phyloP scores from a whole-genome alignment of 2,113 vertebrate species.

The Falcunculus frontatus region DNA sequence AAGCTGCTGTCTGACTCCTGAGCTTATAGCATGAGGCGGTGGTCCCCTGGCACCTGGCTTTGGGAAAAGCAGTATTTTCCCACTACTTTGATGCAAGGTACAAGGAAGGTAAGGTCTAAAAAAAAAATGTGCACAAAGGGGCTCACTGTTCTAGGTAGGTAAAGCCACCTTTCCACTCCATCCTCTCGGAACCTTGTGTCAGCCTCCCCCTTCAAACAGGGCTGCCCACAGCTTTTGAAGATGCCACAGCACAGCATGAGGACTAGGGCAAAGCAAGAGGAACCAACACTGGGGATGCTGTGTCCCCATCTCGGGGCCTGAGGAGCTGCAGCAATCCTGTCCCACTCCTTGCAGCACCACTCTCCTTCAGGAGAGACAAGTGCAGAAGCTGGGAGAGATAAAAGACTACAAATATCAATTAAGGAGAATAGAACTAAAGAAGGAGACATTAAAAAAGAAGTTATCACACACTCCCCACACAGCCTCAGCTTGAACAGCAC shows the following conservation, averaged over 20 bases:
- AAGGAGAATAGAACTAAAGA: neutral
- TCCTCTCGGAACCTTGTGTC: fast-evolving
- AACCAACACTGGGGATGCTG: neutral
- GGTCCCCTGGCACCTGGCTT: neutral
- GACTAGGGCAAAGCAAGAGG: neutral
- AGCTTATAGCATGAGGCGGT: neutral
- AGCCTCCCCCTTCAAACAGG: neutral
- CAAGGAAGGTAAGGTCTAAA: neutral
- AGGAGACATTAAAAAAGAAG: neutral
- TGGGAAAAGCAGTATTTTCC: neutral
- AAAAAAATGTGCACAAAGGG: neutral
- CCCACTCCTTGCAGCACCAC: neutral
- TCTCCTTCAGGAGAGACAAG: neutral
- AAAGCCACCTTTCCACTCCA: neutral
- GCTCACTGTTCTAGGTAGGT: neutral
- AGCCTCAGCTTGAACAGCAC: neutral
- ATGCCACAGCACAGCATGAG: neutral
- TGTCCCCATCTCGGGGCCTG: neutral
- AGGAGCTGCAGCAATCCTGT: neutral
- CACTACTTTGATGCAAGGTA: neutral
- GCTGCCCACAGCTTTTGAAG: neutral
- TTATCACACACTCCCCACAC: neutral
- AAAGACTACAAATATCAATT: neutral
- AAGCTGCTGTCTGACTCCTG: neutral
- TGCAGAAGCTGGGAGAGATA: neutral